A percentile compares a stretch with the other conserved stretches of the same genome.
Conservation (phyloP, 2,113 vertebrate genomes). For the Reinhardtius hippoglossoides region DNA sequence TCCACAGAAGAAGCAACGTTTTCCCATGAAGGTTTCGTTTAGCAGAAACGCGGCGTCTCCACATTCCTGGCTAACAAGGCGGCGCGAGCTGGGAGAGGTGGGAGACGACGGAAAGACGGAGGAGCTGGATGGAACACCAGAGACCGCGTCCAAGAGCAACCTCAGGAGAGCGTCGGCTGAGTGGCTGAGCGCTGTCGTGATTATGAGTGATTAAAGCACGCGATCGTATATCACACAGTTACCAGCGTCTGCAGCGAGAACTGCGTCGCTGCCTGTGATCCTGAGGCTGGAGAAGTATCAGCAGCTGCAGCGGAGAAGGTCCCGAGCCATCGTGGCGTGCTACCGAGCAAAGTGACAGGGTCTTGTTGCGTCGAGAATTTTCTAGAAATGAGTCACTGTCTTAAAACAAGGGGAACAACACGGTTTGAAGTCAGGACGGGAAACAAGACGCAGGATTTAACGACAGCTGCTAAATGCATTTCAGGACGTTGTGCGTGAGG, state of each 20-base stretch:
- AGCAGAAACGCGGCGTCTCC: slow-evolving; percentile 65
- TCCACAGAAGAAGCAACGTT: slow-evolving; percentile 56
- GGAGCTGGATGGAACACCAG: slow-evolving; percentile 46
- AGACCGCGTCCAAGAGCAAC: slow-evolving; percentile 53
- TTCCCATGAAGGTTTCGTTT: slow-evolving; percentile 76
- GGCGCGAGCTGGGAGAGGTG: slow-evolving; percentile 23
- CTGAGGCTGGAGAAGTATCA: slow-evolving; percentile 14
- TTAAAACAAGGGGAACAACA: too few species aligned
- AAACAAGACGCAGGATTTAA: too few species aligned
- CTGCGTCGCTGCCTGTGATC: slow-evolving; percentile 37
- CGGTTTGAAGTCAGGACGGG: too few species aligned
- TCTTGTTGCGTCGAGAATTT: not conserved
- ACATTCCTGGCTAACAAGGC: slow-evolving; percentile 68
- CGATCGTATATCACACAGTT: slow-evolving; percentile 59
- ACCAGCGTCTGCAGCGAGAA: slow-evolving; percentile 63
- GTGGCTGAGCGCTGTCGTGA: slow-evolving; percentile 38
- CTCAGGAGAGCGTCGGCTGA: slow-evolving; percentile 25
- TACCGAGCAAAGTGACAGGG: not conserved
- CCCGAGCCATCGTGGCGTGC: too few species aligned
- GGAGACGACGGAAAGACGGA: slow-evolving; percentile 43
- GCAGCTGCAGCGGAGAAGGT: slow-evolving; percentile 24
- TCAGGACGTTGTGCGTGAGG: too few species aligned
- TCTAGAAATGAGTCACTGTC: not conserved
- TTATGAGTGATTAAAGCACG: slow-evolving; percentile 64
- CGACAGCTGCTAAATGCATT: too few species aligned